phyloP scores from a whole-genome alignment of 2,113 vertebrate genomes.

The Anguilla japonica region DNA sequence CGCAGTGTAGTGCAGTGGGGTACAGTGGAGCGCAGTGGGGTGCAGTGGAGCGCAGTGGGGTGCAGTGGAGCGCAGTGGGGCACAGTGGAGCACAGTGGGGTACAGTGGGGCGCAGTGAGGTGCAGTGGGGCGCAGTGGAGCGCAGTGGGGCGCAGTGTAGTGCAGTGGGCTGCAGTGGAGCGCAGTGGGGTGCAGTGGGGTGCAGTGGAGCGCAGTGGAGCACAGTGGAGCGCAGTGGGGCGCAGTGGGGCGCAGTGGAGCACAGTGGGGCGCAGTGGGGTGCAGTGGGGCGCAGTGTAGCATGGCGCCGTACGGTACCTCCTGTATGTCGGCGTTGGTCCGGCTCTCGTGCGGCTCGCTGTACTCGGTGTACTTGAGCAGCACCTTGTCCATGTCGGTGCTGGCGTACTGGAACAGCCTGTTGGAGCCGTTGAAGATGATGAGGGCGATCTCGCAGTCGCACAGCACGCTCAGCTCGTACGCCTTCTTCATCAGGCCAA shows the following conservation, averaged over 20 bases:
- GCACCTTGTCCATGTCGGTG: conserved; percentile 93
- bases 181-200: background rate
- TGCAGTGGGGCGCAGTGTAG: background rate
- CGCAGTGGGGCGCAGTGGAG: background rate
- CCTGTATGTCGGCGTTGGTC: conserved; percentile 89
- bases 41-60: background rate
- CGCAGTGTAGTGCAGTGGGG: background rate
- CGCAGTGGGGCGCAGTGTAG: background rate
- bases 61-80: background rate
- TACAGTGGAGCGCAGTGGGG: background rate
- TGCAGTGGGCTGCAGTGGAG: background rate
- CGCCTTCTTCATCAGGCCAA: conserved; percentile 96
- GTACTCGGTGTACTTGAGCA: conserved; percentile 95
- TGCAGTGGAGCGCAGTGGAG: background rate
- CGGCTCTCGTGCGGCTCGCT: conserved; percentile 94
- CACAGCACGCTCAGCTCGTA: conserved; percentile 95
- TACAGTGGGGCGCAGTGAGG: background rate
- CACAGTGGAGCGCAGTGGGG: background rate
- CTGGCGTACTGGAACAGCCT: conserved; percentile 96
- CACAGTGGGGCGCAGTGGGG: background rate
- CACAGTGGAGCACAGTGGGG: background rate
- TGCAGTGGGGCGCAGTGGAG: background rate
- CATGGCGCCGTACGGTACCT: conserved; percentile 66
- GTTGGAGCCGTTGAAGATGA: conserved; percentile 97
- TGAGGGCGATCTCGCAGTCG: conserved; percentile 96